phyloP scores from a whole-genome alignment of 2,113 vertebrate species.

The Nansenia antarctica region DNA sequence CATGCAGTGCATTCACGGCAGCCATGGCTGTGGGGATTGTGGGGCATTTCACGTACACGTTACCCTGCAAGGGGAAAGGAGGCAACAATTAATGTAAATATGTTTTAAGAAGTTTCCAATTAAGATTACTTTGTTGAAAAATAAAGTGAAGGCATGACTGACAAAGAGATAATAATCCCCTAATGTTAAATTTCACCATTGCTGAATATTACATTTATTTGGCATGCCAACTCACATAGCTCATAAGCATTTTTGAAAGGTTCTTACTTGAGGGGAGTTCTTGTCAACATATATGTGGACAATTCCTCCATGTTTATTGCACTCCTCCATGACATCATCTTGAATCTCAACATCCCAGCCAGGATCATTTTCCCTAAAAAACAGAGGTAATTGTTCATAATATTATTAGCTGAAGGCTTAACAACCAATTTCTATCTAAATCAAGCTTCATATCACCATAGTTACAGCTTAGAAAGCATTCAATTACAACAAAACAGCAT shows the following conservation, averaged over 20 bases:
- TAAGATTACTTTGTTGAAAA: too few species aligned
- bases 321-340: slow-evolving; percentile 98
- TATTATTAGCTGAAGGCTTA: too few species aligned
- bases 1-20: slow-evolving; percentile 92
- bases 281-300: slow-evolving; percentile 98
- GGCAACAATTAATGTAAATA: background rate
- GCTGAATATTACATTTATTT: background rate
- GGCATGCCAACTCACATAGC: background rate
- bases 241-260: background rate
- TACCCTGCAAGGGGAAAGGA: slow-evolving; percentile 77
- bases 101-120: background rate
- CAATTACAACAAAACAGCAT: too few species aligned
- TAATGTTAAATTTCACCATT: background rate
- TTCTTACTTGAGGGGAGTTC: slow-evolving; percentile 91
- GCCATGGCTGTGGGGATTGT: slow-evolving; percentile 93
- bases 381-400: background rate
- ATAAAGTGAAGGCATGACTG: too few species aligned
- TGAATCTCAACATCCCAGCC: slow-evolving; percentile 96
- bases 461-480: too few species aligned
- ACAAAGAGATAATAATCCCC: background rate
- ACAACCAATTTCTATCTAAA: background rate
- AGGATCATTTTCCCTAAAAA: slow-evolving; percentile 89
- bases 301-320: slow-evolving; percentile 97
- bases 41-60: slow-evolving; percentile 98
- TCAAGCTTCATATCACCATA: background rate